Evolutionary conservation across 2,888 invertebrate genomes (phyloP).

Genomic region (Eristalis tenax): DNA sequence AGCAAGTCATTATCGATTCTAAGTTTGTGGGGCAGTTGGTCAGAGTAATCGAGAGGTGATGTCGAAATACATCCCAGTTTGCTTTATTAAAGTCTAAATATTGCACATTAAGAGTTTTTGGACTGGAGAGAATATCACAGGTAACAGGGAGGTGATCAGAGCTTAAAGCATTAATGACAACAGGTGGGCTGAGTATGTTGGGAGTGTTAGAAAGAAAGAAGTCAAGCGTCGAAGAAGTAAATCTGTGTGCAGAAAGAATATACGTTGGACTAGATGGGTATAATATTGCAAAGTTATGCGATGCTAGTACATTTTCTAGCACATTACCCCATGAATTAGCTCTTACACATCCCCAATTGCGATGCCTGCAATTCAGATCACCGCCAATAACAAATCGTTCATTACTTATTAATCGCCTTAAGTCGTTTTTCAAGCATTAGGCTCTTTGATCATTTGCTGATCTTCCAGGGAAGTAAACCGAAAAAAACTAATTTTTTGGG

Average conservation of each 20-base stretch:
- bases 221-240: background rate
- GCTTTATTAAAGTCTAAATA: no score
- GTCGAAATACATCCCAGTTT: no score
- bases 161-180: background rate
- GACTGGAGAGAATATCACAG: no score
- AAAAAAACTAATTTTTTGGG: no score
- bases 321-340: background rate
- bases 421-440: background rate
- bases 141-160: no score
- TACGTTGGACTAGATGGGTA: background rate
- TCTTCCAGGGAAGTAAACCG: no score
- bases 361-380: background rate
- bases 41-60: background rate
- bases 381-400: no score
- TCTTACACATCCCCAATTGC: background rate
- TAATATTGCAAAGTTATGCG: background rate
- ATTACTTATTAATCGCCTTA: background rate
- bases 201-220: background rate
- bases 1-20: background rate
- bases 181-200: background rate
- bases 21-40: background rate
- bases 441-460: no score
- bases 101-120: no score
- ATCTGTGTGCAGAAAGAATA: background rate
- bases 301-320: background rate